Evolutionary conservation across 2,797 vertebrate genomes (phyloP).

Genomic region (Enteromius paludinosus): DNA sequence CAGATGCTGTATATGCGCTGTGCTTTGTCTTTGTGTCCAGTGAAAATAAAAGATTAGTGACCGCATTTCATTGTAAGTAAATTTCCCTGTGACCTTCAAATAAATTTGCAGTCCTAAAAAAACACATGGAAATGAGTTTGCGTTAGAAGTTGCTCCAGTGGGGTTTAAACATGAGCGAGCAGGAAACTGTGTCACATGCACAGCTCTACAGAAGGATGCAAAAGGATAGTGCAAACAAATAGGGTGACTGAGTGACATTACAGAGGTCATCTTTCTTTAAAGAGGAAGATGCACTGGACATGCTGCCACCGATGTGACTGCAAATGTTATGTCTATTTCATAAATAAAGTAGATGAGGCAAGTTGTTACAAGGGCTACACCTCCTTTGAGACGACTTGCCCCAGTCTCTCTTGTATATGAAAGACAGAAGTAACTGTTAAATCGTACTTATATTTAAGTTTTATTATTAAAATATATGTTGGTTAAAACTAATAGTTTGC

Average conservation of each 20-base stretch:
- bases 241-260: neutral
- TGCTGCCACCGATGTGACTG: neutral
- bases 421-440: neutral
- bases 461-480: neutral
- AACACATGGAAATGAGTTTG: slow-evolving; percentile 3
- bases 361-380: neutral
- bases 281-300: neutral
- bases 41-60: neutral
- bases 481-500: neutral
- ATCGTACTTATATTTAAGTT: neutral
- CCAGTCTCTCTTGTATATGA: neutral
- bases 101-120: neutral
- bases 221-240: neutral
- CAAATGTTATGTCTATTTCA: neutral
- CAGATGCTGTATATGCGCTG: neutral
- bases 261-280: slow-evolving; percentile 3
- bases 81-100: slow-evolving; percentile 9
- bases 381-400: neutral
- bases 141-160: slow-evolving; percentile 11
- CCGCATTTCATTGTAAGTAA: neutral
- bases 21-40: neutral
- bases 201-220: slow-evolving; percentile 10
- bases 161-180: slow-evolving; percentile 35
- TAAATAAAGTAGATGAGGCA: neutral
- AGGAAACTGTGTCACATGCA: slow-evolving; percentile 33